Evolutionary conservation across 2,888 invertebrate species (phyloP).

Genomic region (Campopleginae sp.): DNA sequence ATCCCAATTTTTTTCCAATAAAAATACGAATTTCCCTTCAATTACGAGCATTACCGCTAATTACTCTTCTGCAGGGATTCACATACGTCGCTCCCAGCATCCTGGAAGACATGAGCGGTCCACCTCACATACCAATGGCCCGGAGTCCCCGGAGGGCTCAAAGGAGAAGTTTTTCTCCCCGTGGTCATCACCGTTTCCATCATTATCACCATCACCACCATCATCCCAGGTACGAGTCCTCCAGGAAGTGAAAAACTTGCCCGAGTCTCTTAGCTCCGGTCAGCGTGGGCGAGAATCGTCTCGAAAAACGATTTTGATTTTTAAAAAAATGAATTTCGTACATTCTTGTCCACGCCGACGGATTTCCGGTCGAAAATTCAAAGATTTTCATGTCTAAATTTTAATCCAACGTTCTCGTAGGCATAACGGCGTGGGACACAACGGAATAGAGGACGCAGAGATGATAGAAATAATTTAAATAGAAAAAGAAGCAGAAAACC

Average conservation of each 20-base stretch:
- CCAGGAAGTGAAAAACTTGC: not conserved
- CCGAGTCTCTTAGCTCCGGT: no score
- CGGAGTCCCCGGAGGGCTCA: constrained; percentile 77
- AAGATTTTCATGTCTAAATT: not conserved
- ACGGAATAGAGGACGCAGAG: constrained; percentile 79
- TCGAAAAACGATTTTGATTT: not conserved
- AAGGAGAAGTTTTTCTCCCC: constrained; percentile 79
- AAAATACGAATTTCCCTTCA: no score
- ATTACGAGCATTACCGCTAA: no score
- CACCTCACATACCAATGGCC: constrained; percentile 89
- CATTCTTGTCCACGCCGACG: not conserved
- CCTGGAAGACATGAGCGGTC: constrained; percentile 93
- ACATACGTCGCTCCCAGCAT: constrained; percentile 99
- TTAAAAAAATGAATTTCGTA: no score
- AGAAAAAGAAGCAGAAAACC: constrained; percentile 7
- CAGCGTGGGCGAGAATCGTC: not conserved
- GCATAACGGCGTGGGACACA: constrained; percentile 79
- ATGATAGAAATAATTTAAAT: constrained; percentile 70
- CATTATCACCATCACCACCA: constrained; percentile 71
- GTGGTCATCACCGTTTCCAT: constrained; percentile 72
- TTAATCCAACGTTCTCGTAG: constrained; percentile 74
- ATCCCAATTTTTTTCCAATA: no score
- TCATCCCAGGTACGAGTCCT: constrained; percentile 66
- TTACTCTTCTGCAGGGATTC: constrained; percentile 91
- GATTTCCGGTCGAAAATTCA: not conserved